Percentiles rank a stretch among this genome's conserved stretches.
phyloP scores from a whole-genome alignment of 2,797 vertebrate genomes.

The Danionella dracula region DNA sequence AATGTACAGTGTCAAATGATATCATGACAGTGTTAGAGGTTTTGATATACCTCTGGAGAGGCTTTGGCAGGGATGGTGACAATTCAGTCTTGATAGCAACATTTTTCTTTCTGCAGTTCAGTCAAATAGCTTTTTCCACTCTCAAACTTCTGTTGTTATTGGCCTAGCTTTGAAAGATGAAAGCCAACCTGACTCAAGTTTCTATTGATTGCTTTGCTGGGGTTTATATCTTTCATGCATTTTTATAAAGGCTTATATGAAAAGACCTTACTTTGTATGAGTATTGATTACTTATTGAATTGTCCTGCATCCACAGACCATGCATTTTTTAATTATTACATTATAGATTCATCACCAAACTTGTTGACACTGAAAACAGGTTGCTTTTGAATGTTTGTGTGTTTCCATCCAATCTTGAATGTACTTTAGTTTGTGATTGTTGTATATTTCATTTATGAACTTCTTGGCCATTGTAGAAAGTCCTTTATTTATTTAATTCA shows the following conservation, averaged over 20 bases:
- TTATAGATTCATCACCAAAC: background rate
- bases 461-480: constrained; percentile 64
- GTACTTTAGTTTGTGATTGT: too few relatives aligned
- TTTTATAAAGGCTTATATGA: background rate
- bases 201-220: constrained; percentile 5
- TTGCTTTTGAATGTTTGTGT: too few relatives aligned
- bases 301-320: background rate
- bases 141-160: background rate
- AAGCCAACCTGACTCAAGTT: background rate
- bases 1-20: constrained; percentile 28
- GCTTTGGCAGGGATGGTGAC: background rate
- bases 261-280: background rate
- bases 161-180: background rate
- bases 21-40: constrained; percentile 3
- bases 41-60: background rate
- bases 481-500: constrained; percentile 85
- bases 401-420: too few relatives aligned
- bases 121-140: background rate
- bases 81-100: constrained; percentile 6
- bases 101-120: background rate
- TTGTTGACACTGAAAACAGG: background rate
- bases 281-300: constrained; percentile 6
- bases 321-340: background rate
- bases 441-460: constrained; percentile 80
- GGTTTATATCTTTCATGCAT: constrained; percentile 7